These are phyloP conservation scores for Malacosoma neustria DNA, from an alignment of 2,888 invertebrate genomes.

Conservation along the genomic window DNA sequence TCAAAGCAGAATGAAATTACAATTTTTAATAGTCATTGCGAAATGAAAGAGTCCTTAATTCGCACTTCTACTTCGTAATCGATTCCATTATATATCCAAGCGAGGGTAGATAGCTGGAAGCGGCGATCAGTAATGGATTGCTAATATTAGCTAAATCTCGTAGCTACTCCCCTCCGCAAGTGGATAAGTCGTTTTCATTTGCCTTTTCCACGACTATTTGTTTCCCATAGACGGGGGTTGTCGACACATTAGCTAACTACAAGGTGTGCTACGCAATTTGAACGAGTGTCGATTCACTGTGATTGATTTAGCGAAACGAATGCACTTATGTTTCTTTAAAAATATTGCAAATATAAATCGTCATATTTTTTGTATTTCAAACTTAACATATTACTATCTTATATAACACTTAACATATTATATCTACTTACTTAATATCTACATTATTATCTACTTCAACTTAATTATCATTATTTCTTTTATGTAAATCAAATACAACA, in stretches of 20 bases:
- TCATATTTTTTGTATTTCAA: too few relatives aligned
- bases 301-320: constrained; percentile 15
- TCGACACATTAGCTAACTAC: constrained; percentile 28
- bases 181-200: constrained; percentile 54
- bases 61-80: not conserved
- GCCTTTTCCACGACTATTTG: constrained; percentile 58
- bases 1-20: too few relatives aligned
- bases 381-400: too few relatives aligned
- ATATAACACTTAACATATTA: too few relatives aligned
- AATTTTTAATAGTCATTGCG: too few relatives aligned
- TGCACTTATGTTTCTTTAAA: too few relatives aligned
- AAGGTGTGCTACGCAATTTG: constrained; percentile 22
- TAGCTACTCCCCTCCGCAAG: constrained; percentile 41
- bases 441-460: too few relatives aligned
- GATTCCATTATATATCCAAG: constrained; percentile 14
- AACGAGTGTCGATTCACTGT: constrained; percentile 19
- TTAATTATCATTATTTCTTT: too few relatives aligned
- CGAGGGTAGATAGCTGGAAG: constrained; percentile 18
- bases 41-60: not conserved
- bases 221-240: constrained; percentile 28
- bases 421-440: too few relatives aligned
- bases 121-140: constrained; percentile 58
- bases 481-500: too few relatives aligned
- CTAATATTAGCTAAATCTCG: constrained; percentile 70
- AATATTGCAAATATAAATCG: too few relatives aligned